A percentile compares a stretch with the other conserved stretches of the same genome.
Conservation (phyloP, 2,797 vertebrate genomes). For the Lepus oiostolus region DNA sequence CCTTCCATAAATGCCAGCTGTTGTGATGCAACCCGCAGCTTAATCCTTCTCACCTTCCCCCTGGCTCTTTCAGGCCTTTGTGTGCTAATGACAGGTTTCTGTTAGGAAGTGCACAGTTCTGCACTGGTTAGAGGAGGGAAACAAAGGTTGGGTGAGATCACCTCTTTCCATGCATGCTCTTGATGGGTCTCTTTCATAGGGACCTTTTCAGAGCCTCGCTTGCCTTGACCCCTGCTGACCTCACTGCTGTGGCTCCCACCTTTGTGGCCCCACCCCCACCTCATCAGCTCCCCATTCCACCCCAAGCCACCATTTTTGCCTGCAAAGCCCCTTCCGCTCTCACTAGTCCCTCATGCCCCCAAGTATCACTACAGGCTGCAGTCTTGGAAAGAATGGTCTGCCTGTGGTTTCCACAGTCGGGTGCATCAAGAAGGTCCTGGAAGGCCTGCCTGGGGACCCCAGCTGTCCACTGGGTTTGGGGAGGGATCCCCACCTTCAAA, state of each 20-base stretch:
- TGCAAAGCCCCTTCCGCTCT: not conserved
- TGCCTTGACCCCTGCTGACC: not conserved
- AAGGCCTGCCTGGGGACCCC: not conserved
- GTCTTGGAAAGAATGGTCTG: not conserved
- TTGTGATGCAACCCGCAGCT: not conserved
- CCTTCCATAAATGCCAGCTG: not conserved
- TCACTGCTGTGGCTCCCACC: too few species aligned
- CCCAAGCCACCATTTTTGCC: not conserved
- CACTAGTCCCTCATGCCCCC: too few species aligned
- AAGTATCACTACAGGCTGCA: not conserved
- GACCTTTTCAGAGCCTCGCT: not conserved
- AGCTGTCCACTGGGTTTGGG: not conserved
- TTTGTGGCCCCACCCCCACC: fast-evolving
- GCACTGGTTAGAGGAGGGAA: not conserved
- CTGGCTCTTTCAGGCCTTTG: not conserved
- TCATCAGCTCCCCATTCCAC: too few species aligned
- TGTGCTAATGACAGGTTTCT: not conserved
- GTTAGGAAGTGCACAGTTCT: not conserved
- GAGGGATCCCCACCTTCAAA: not conserved
- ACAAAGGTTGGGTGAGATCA: constrained; percentile 29
- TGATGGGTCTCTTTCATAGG: not conserved
- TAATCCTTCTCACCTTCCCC: not conserved
- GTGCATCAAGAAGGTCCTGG: not conserved
- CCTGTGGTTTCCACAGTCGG: fast-evolving
- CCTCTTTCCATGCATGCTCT: not conserved